Percentiles rank a stretch among this genome's conserved stretches.
These are phyloP conservation scores for Oxystoma pomonae DNA, from an alignment of 2,888 invertebrate genomes.

Conservation along the genomic window DNA sequence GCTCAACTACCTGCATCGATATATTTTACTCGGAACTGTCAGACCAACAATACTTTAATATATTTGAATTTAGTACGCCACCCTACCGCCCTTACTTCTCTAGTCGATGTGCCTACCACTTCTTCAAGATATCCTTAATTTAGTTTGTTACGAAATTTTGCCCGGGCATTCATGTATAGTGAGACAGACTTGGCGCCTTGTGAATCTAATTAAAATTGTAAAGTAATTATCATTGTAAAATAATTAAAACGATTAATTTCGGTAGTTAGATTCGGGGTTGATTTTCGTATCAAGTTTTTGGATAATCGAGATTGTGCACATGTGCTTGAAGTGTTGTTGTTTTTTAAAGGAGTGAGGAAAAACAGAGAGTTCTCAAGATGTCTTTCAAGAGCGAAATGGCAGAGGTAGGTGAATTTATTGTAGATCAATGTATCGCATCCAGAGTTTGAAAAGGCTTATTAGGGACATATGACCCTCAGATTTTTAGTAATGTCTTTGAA, in stretches of 20 bases:
- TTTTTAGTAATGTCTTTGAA: no score
- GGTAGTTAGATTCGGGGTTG: neutral
- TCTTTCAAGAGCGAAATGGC: constrained; percentile 30
- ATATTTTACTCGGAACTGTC: constrained; percentile 30
- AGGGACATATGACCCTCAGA: no score
- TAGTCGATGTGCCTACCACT: constrained; percentile 4
- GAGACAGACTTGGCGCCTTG: constrained; percentile 11
- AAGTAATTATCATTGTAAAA: neutral
- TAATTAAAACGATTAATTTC: neutral
- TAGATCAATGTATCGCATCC: no score
- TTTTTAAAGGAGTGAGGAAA: constrained; percentile 22
- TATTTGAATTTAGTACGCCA: constrained; percentile 27
- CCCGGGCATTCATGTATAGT: constrained; percentile 16
- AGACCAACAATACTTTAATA: constrained; percentile 24
- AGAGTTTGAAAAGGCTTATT: no score
- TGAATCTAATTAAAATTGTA: no score
- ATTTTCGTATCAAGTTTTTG: neutral
- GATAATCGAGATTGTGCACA: neutral
- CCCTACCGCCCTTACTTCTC: constrained; percentile 26
- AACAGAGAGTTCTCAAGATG: constrained; percentile 19
- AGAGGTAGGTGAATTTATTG: constrained; percentile 35
- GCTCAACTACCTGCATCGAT: constrained; percentile 27
- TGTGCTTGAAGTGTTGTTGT: neutral
- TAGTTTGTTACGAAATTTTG: constrained; percentile 27
- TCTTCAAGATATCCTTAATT: constrained; percentile 17